Percentiles rank a stretch among this genome's conserved stretches.
phyloP scores from a whole-genome alignment of 2,113 vertebrate species.

The Xiphophorus couchianus region DNA sequence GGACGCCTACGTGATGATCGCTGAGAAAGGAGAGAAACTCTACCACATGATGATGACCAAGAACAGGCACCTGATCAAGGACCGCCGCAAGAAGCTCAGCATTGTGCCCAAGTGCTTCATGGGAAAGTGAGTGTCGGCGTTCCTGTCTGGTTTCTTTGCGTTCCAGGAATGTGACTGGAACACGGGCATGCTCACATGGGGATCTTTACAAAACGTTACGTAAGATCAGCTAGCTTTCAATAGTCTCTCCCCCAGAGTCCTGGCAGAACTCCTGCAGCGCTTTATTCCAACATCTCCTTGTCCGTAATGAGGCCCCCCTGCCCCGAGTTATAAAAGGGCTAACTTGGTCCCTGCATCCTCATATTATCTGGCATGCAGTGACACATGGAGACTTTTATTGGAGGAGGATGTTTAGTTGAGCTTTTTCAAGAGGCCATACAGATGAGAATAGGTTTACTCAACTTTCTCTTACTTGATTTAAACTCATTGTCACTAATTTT shows the following conservation, averaged over 20 bases:
- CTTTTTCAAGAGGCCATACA: slow-evolving; percentile 1
- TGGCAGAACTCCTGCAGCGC: slow-evolving; percentile 58
- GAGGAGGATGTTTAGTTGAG: slow-evolving; percentile 52
- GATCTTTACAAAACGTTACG: slow-evolving; percentile 54
- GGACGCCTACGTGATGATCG: slow-evolving; percentile 96
- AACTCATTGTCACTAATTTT: too few relatives aligned
- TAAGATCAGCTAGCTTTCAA: slow-evolving; percentile 58
- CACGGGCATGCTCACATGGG: slow-evolving; percentile 45
- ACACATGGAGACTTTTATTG: slow-evolving; percentile 55
- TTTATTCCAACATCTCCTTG: slow-evolving; percentile 51
- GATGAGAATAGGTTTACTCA: slow-evolving; percentile 34
- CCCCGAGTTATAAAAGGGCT: slow-evolving; percentile 36
- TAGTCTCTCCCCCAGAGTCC: slow-evolving; percentile 40
- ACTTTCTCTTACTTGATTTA: slow-evolving; percentile 10
- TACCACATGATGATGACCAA: slow-evolving; percentile 99
- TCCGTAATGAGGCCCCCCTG: slow-evolving; percentile 48
- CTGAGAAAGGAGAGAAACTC: slow-evolving; percentile 97
- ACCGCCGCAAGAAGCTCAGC: slow-evolving; percentile 95
- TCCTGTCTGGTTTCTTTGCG: slow-evolving; percentile 7
- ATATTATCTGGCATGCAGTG: slow-evolving; percentile 24
- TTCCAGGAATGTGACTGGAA: slow-evolving; percentile 47
- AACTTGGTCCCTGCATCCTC: slow-evolving; percentile 32
- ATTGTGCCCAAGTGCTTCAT: slow-evolving; percentile 97
- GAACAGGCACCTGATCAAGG: slow-evolving; percentile 94
- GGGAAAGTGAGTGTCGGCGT: slow-evolving; percentile 91